Base-by-base conservation (phyloP, 2,797 vertebrate genomes). In the Coracias cyanogaster region DNA sequence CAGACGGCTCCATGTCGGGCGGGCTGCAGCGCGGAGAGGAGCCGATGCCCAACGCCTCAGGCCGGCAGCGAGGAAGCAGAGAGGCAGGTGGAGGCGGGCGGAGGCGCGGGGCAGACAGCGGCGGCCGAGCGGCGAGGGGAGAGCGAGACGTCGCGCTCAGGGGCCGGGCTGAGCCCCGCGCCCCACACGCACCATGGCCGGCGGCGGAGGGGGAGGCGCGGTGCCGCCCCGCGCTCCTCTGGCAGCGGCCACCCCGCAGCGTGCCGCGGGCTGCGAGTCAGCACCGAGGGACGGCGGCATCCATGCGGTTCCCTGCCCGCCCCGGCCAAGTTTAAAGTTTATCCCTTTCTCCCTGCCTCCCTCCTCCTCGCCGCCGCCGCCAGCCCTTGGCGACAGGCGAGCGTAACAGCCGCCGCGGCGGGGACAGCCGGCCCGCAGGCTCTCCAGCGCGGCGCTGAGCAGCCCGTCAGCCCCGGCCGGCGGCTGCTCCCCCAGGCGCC, bases 131-230 rank as follows among this genome's bases (percentile, higher is more conserved):
- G 41, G 39, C 31, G 55, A 8, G 28, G 62, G 54, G 64, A 28
- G 64, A 76, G 61, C 15, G 71, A 57, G 6, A 73, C 76, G 46
- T 10, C 43, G 91, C 93, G 93, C 80, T 94, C 95, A 97, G 91
- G 62, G 96, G 90, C 83, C 92, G 85, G 91, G 77, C 83, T n/a
- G 81, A 79, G 69, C 81, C 82, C 93, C 73, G 95, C 86, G 84
- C 90, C 94, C 93, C 64, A 15, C 89, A 76, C 83, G 61, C 94
- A 79, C 96, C 97, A 95, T 97, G 94, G 86, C 94, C 10, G 81
- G 81, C 78, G 35, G 66, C 60, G 70, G 67, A 81, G 71, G 64
- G 15, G 79, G 74, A 70, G 41, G 73, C 58, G 51, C 86, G 35
- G 65, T 51, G 54, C 52, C 52, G 31, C 51, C 25, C 37, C 22